Evolutionary conservation across 2,888 invertebrate genomes (phyloP).

Genomic region (Pseudococcus jackbeardsleyi): DNA sequence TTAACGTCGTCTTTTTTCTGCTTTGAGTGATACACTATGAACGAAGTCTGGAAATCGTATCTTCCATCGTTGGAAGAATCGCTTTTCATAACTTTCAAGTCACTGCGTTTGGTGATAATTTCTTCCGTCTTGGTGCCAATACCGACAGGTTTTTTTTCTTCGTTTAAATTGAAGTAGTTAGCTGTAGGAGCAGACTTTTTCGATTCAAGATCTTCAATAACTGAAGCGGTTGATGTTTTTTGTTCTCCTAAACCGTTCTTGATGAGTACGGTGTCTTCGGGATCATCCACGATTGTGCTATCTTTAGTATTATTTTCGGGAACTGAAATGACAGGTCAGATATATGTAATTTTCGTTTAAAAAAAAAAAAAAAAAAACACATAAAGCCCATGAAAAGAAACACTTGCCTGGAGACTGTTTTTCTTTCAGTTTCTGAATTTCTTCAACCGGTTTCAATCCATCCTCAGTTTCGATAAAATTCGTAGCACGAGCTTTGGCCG

Average conservation of each 20-base stretch:
- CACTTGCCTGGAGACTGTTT: background rate
- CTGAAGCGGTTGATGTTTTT: background rate
- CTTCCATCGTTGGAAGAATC: constrained; percentile 26
- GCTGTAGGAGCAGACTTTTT: background rate
- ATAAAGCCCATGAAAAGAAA: too few species aligned
- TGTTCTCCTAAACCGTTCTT: background rate
- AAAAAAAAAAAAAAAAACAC: background rate
- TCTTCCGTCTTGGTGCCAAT: constrained; percentile 7
- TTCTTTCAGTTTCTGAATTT: constrained; percentile 69
- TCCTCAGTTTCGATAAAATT: constrained; percentile 68
- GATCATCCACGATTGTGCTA: background rate
- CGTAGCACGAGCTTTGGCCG: constrained; percentile 67
- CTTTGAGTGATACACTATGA: constrained; percentile 43
- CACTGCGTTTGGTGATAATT: constrained; percentile 6
- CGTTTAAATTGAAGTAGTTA: constrained; percentile 43
- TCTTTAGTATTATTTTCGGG: background rate
- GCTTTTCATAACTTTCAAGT: background rate
- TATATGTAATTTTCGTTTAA: background rate
- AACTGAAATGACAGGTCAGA: background rate
- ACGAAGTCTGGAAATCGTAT: constrained; percentile 57
- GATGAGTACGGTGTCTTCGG: background rate
- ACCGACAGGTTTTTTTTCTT: constrained; percentile 2
- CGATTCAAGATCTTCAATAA: background rate
- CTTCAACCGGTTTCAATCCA: constrained; percentile 72
- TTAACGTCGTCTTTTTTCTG: constrained; percentile 13